A percentile compares a stretch with the other conserved stretches of the same genome.
phyloP scores from a whole-genome alignment of 1,140 invertebrate species.

The Monochamus saltuarius region DNA sequence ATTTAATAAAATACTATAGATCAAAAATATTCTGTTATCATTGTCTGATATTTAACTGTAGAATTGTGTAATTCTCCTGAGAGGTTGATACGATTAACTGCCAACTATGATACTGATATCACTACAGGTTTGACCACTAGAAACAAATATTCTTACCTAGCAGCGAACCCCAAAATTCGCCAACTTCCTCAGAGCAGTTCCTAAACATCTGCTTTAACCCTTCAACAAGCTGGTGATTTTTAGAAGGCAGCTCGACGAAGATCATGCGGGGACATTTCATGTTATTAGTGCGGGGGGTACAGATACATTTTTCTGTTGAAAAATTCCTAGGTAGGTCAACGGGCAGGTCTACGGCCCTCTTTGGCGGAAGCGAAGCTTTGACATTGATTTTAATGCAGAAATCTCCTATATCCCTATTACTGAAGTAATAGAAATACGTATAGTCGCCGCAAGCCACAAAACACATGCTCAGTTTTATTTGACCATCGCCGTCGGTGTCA shows the following conservation, averaged over 20 bases:
- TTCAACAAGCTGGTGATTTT: conserved; percentile 34
- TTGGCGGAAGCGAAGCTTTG: no score
- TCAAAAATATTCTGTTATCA: no score
- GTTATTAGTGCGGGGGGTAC: conserved; percentile 18
- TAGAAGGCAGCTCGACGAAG: conserved; percentile 33
- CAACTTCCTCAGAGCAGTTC: conserved; percentile 13
- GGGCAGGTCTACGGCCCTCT: no score
- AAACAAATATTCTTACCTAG: conserved; percentile 31
- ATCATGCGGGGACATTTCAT: conserved; percentile 33
- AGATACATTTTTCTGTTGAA: conserved; percentile 21
- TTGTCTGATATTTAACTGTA: no score
- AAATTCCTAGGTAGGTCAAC: conserved; percentile 4
- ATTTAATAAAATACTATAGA: no score
- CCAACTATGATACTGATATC: no score
- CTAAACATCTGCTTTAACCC: conserved; percentile 31
- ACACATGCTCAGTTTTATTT: conserved; percentile 16
- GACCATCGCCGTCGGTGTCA: conserved; percentile 23
- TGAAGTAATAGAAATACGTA: conserved; percentile 29
- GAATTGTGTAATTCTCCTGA: no score
- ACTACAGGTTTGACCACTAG: no score
- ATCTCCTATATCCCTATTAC: conserved; percentile 38
- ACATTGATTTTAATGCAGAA: conserved; percentile 34
- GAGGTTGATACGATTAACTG: no score
- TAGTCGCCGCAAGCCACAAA: conserved; percentile 12
- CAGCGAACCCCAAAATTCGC: conserved; percentile 29